Conservation (phyloP, 2,797 vertebrate species). For the Pseudomugil tenellus region DNA sequence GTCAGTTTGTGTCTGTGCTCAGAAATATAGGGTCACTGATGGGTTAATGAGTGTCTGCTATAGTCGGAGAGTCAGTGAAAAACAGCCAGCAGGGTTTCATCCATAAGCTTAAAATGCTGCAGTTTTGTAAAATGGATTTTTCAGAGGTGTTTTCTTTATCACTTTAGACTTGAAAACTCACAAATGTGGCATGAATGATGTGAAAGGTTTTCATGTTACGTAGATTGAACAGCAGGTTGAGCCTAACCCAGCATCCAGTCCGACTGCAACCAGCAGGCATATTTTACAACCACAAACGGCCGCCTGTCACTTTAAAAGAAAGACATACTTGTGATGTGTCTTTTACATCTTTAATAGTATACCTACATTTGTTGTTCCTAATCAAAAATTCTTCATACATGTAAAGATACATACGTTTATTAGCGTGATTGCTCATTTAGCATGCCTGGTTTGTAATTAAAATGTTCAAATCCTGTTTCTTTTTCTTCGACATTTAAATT, state of each 20-base stretch:
- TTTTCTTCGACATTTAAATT: too few species aligned
- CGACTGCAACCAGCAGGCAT: too few species aligned
- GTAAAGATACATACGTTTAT: background rate
- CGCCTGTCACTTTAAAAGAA: background rate
- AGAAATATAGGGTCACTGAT: constrained; percentile 34
- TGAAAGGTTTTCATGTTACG: background rate
- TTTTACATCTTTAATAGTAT: background rate
- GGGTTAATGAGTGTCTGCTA: constrained; percentile 17
- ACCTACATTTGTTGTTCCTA: background rate
- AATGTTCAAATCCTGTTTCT: too few species aligned
- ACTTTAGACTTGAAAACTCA: background rate
- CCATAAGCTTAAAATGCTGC: background rate
- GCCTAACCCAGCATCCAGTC: background rate
- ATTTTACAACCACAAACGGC: background rate
- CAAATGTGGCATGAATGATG: background rate
- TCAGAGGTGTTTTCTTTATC: background rate
- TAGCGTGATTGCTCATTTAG: background rate
- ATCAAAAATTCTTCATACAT: background rate
- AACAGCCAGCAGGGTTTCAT: background rate
- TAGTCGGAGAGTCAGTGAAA: constrained; percentile 1
- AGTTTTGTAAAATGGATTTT: background rate
- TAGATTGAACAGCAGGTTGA: background rate
- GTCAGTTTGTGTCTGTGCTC: constrained; percentile 41
- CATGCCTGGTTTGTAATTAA: background rate
- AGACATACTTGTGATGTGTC: background rate